These are phyloP conservation scores for Tigriopus californicus DNA, from an alignment of 2,888 invertebrate species.

Conservation along the genomic window DNA sequence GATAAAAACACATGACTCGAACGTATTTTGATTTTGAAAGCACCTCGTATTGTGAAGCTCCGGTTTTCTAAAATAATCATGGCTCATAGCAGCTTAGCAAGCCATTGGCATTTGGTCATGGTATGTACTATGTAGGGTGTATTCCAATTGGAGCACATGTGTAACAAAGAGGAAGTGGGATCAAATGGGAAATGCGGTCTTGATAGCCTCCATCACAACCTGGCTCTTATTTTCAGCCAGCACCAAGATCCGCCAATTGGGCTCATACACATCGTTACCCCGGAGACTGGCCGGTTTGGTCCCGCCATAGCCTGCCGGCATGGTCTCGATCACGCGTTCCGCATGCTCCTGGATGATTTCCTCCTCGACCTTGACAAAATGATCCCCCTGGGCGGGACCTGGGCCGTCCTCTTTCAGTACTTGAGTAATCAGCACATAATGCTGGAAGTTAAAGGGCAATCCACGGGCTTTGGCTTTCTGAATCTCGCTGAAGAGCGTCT, in stretches of 20 bases:
- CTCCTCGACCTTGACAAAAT: conserved; percentile 5
- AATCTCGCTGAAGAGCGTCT: conserved; percentile 5
- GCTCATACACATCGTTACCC: neutral
- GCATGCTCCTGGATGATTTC: neutral
- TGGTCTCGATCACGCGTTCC: neutral
- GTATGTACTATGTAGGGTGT: no score
- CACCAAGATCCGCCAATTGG: no score
- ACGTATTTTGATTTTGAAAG: no score
- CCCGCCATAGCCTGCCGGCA: neutral
- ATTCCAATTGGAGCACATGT: no score
- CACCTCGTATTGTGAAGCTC: no score
- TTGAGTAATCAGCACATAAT: neutral
- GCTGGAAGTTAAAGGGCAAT: conserved; percentile 1
- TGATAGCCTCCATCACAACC: neutral
- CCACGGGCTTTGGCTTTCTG: neutral
- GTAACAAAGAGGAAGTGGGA: no score
- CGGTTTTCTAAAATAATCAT: no score
- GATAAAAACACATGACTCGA: no score
- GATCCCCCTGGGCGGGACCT: neutral
- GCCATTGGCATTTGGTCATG: no score
- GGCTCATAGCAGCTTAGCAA: no score
- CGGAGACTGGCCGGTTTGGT: neutral
- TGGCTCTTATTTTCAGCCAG: neutral
- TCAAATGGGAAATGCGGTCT: neutral
- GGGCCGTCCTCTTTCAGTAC: neutral